These are phyloP conservation scores for Piscicola geometra DNA, from an alignment of 2,888 invertebrate species.

Conservation along the genomic window DNA sequence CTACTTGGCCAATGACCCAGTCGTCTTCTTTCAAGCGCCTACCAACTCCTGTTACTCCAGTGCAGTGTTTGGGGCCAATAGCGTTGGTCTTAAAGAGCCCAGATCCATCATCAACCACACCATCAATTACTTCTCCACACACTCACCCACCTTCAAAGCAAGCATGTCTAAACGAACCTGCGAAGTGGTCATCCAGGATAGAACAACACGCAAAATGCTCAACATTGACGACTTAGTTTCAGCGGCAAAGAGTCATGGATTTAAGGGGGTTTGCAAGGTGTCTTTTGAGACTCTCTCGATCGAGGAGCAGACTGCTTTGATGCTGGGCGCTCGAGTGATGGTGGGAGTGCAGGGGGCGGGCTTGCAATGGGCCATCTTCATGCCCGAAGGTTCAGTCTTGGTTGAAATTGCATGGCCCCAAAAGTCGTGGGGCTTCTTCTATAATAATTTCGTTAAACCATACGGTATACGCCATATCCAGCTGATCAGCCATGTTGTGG, in stretches of 20 bases:
- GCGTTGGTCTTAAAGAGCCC: conserved; percentile 11
- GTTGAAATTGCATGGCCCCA: conserved; percentile 40
- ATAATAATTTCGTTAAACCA: conserved; percentile 33
- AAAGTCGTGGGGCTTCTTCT: conserved; percentile 39
- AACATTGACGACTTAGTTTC: conserved; percentile 30
- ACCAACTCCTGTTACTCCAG: conserved; percentile 34
- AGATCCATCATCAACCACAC: conserved; percentile 29
- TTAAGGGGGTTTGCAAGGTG: conserved; percentile 20
- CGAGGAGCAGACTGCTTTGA: conserved; percentile 23
- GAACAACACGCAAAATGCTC: conserved; percentile 29
- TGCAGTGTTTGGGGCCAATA: conserved; percentile 38
- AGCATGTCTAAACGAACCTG: neutral
- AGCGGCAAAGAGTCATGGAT: conserved; percentile 29
- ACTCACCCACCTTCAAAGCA: neutral
- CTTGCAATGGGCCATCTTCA: conserved; percentile 40
- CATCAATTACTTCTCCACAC: neutral
- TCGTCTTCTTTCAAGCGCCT: conserved; percentile 35
- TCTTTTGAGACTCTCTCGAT: conserved; percentile 28
- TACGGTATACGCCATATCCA: conserved; percentile 31
- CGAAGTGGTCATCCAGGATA: conserved; percentile 5
- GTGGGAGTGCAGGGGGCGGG: conserved; percentile 41
- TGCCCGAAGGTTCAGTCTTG: conserved; percentile 37
- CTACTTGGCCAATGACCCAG: conserved; percentile 26
- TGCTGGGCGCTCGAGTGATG: conserved; percentile 21
- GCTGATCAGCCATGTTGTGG: conserved; percentile 25